phyloP scores from a whole-genome alignment of 1,140 invertebrate species.

The Scaptomyza pallida region DNA sequence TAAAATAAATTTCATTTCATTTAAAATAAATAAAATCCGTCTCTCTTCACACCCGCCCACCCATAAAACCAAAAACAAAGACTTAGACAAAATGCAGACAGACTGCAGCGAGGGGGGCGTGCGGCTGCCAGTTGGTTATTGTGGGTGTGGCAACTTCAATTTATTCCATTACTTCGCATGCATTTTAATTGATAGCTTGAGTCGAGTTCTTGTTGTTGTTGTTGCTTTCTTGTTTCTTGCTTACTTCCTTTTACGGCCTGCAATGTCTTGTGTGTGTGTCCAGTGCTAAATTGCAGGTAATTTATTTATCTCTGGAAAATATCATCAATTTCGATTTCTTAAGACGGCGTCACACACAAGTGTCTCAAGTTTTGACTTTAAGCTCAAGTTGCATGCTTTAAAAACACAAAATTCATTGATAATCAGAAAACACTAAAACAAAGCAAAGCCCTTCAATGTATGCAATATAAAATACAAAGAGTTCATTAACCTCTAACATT shows the following conservation, averaged over 20 bases:
- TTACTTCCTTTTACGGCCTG: no score
- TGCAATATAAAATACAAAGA: no score
- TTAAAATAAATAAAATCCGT: slow-evolving; percentile 78
- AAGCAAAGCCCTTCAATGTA: no score
- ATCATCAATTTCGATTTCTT: slow-evolving; percentile 56
- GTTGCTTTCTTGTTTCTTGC: slow-evolving; percentile 7
- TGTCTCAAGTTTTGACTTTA: neutral
- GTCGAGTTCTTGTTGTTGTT: slow-evolving; percentile 35
- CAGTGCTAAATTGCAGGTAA: slow-evolving; percentile 28
- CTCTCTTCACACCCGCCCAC: neutral
- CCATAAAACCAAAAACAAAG: slow-evolving; percentile 64
- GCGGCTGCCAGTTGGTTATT: no score
- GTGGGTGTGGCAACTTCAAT: slow-evolving; percentile 20
- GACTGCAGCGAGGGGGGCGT: neutral
- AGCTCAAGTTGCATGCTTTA: neutral
- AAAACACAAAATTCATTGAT: neutral
- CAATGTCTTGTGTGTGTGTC: no score
- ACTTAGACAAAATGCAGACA: slow-evolving; percentile 68
- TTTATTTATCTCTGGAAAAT: slow-evolving; percentile 58
- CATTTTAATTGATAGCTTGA: slow-evolving; percentile 77
- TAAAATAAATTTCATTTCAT: slow-evolving; percentile 82
- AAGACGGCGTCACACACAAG: slow-evolving; percentile 32
- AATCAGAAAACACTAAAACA: no score
- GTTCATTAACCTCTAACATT: no score
- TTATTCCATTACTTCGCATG: slow-evolving; percentile 50